These are phyloP conservation scores for Deroplatys truncata DNA, from an alignment of 2,888 invertebrate species.

Conservation along the genomic window DNA sequence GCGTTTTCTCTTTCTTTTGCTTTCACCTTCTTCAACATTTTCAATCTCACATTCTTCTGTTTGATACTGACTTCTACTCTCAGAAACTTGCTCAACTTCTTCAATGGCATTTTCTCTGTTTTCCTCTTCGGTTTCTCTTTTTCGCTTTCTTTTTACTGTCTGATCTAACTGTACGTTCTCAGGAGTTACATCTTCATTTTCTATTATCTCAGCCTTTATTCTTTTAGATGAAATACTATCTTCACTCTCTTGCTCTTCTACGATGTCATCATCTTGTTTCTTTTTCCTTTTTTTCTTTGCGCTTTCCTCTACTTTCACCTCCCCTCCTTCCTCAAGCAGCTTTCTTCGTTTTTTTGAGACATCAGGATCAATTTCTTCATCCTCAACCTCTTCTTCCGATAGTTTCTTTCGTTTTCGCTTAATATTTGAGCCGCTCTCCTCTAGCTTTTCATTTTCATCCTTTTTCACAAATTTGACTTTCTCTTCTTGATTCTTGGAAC, in stretches of 20 bases:
- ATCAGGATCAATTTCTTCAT: not conserved
- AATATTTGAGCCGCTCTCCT: not conserved
- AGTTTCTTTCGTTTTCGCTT: not conserved
- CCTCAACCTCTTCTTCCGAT: not conserved
- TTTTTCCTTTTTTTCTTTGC: constrained; percentile 35
- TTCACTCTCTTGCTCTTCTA: constrained; percentile 23
- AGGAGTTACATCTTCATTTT: not conserved
- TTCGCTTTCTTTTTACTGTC: not conserved
- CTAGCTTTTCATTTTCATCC: not conserved
- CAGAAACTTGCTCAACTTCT: not conserved
- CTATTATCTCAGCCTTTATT: constrained; percentile 24
- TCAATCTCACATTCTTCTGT: constrained; percentile 30
- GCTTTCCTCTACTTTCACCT: not conserved
- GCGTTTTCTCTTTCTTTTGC: constrained; percentile 30
- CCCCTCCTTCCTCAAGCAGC: constrained; percentile 2
- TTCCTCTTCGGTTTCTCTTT: constrained; percentile 28
- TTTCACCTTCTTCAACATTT: constrained; percentile 21
- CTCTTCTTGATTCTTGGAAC: not conserved
- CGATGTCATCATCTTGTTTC: constrained; percentile 29
- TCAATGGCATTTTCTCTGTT: not conserved
- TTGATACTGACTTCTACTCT: not conserved
- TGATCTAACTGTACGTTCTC: not conserved
- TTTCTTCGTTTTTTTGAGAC: constrained; percentile 7
- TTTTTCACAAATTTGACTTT: not conserved
- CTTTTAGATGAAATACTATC: constrained; percentile 5